Evolutionary conservation across 2,888 invertebrate genomes (phyloP).

Genomic region (Apoderus coryli): DNA sequence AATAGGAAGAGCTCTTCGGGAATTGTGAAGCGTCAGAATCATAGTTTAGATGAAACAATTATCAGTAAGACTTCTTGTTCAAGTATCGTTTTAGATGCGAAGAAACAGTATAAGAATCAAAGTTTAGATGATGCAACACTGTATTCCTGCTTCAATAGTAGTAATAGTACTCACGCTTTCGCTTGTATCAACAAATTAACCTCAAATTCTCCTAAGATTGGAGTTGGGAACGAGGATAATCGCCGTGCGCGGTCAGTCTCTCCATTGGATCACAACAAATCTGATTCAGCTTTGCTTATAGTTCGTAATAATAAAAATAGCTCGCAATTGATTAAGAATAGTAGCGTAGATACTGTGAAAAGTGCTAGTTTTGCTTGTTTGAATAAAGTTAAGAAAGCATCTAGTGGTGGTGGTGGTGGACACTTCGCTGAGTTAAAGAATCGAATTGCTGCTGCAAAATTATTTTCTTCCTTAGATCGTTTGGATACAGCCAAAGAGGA

Average conservation of each 20-base stretch:
- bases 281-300: conserved; percentile 28
- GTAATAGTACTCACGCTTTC: conserved; percentile 17
- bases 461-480: conserved; percentile 44
- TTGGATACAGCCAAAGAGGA: conserved; percentile 35
- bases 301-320: conserved; percentile 28
- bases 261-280: conserved; percentile 31
- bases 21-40: conserved; percentile 47
- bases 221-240: no score
- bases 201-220: no score
- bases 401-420: no score
- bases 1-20: conserved; percentile 25
- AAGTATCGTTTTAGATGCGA: conserved; percentile 31
- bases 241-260: conserved; percentile 32
- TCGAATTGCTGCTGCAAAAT: conserved; percentile 36
- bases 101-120: conserved; percentile 45
- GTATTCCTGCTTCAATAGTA: conserved; percentile 16
- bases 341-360: conserved; percentile 18
- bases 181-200: no score
- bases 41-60: conserved; percentile 60
- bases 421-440: conserved; percentile 43
- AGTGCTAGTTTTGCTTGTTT: conserved; percentile 29
- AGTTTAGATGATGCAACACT: conserved; percentile 51
- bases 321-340: conserved; percentile 19
- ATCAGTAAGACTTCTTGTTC: conserved; percentile 35
- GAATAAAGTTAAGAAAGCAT: conserved; percentile 28